Evolutionary conservation across 2,797 vertebrate genomes (phyloP), one percentile per base, ranked within the genome.

Genomic region (Mallotus villosus): DNA sequence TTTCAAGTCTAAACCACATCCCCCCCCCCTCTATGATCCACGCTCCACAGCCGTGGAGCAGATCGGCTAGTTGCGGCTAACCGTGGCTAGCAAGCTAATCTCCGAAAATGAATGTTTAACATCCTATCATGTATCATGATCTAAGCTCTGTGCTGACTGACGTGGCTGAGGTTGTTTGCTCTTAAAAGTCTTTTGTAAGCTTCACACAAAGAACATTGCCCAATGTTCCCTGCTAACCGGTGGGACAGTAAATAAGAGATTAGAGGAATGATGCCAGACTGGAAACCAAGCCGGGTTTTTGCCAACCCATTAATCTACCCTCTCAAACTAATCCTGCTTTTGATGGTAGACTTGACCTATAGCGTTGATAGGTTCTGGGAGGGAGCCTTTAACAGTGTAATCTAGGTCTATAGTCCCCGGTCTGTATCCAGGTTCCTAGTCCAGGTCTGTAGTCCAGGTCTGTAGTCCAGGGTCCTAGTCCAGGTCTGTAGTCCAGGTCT

Each of bases 151-250:
- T 64, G 71, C 61, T 73, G 24, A 72, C 60, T 64, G 74, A 70
- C 65, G 74, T 27, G 55, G 78, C 64, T 68, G 37, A 70, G 61
- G 53, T 77, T 79, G 77, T 79, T 88, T 89, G 82, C 78, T 87
- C 70, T 77, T 59, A 53, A 25, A 85, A 86, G 73, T 80, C 82
- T 72, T 73, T 77, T 70, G 69, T 85, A 77, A 88, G 74, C 81
- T 75, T 77, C 58, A 74, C 85, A 86, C 84, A 86, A 86, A 85
- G 75, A 78, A 70, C 71, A 75, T 83, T 90, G 79, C 80, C 58
- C 72, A 72, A 71, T 57, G 53, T 63, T 77, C 63, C 61, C 73
- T 78, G 79, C 74, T 75, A 86, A 78, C 76, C 58, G 77, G 73
- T 74, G 61, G 72, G 55, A 71, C 79, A 76, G 77, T 81, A 86